Conservation (phyloP, 2,888 invertebrate genomes). For the Notodonta ziczac region DNA sequence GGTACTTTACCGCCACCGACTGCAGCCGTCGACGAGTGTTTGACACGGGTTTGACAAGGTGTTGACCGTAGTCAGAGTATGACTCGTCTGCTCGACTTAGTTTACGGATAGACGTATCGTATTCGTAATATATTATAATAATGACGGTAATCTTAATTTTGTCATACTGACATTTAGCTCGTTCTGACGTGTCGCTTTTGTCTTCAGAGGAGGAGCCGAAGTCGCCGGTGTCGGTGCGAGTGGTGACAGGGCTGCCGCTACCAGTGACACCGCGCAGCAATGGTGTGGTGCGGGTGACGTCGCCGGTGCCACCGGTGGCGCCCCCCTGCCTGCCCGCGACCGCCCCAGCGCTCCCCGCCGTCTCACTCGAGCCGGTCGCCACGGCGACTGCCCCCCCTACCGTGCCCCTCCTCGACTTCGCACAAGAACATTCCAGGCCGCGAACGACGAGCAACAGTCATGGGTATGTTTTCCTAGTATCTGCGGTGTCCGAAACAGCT, state of each 20-base stretch:
- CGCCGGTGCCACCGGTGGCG: slow-evolving; percentile 48
- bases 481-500: slow-evolving; percentile 71
- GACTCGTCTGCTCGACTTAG: slow-evolving; percentile 21
- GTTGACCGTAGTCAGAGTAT: slow-evolving; percentile 57
- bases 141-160: slow-evolving; percentile 6
- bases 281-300: slow-evolving; percentile 58
- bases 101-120: slow-evolving; percentile 13
- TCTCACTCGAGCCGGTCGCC: slow-evolving; percentile 42
- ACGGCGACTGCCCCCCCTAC: slow-evolving; percentile 48
- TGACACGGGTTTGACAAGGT: slow-evolving; percentile 79
- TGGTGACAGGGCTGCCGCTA: slow-evolving; percentile 69
- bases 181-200: slow-evolving; percentile 50
- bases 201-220: slow-evolving; percentile 81
- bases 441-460: slow-evolving; percentile 76
- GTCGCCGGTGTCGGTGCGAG: slow-evolving; percentile 73
- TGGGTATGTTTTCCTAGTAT: slow-evolving; percentile 77
- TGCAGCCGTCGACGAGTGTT: slow-evolving; percentile 79
- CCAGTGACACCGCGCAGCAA: slow-evolving; percentile 69
- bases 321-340: slow-evolving; percentile 42
- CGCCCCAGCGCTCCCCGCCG: slow-evolving; percentile 39
- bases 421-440: slow-evolving; percentile 83
- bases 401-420: slow-evolving; percentile 72
- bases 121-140: slow-evolving; percentile 4
- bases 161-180: slow-evolving; percentile 10
- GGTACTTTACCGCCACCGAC: slow-evolving; percentile 82